phyloP scores from a whole-genome alignment of 1,140 invertebrate species.

The Holotrichia oblita region DNA sequence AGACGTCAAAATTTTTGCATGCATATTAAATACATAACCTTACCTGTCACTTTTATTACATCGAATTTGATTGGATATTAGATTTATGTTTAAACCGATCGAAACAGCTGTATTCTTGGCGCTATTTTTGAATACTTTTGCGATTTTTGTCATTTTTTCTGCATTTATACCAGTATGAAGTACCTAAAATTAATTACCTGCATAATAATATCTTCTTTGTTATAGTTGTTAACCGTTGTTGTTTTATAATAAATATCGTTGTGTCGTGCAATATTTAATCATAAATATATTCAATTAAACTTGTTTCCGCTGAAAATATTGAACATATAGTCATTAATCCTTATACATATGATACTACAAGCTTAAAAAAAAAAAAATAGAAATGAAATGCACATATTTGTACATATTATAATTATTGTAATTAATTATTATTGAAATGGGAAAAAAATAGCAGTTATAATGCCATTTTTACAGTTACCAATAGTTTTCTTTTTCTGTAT shows the following conservation, averaged over 20 bases:
- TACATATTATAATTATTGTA: slow-evolving; percentile 13
- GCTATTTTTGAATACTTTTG: no score
- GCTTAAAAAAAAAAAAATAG: background rate
- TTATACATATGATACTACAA: background rate
- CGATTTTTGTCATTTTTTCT: no score
- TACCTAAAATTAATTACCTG: background rate
- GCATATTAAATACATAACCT: no score
- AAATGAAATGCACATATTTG: slow-evolving; percentile 1
- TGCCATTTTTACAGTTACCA: slow-evolving; percentile 40
- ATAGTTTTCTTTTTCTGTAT: background rate
- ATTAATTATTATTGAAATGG: slow-evolving; percentile 4
- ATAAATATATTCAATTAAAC: background rate
- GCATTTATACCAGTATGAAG: no score
- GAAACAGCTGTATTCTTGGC: no score
- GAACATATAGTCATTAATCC: background rate
- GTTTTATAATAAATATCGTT: background rate
- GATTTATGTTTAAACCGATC: no score
- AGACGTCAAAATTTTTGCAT: no score
- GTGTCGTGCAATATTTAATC: background rate
- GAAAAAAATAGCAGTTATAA: slow-evolving; percentile 17
- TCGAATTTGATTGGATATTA: no score
- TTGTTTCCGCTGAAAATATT: background rate
- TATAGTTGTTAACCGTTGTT: background rate
- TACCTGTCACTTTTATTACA: no score
- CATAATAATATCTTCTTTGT: no score